phyloP scores from a whole-genome alignment of 2,888 invertebrate genomes.

The Pterostichus niger region DNA sequence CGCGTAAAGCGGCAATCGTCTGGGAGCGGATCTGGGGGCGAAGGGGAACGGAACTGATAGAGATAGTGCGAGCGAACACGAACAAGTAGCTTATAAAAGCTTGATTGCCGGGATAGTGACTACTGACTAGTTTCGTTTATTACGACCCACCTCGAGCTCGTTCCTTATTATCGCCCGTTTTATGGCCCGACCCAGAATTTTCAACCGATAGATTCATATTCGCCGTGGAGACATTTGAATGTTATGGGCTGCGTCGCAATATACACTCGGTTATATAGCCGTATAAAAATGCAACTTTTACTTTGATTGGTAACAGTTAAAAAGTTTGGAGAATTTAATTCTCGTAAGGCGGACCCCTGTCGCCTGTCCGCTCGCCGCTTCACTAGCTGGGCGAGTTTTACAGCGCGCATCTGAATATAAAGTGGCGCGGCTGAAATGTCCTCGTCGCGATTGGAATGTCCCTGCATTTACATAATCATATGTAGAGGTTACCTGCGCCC shows the following conservation, averaged over 20 bases:
- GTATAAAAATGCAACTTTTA: conserved; percentile 74
- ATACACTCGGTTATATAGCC: conserved; percentile 72
- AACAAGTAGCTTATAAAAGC: conserved; percentile 74
- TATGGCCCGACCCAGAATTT: conserved; percentile 72
- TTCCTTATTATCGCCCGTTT: conserved; percentile 73
- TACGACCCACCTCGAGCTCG: conserved; percentile 73
- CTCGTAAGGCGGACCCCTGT: conserved; percentile 62
- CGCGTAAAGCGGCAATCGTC: conserved; percentile 56
- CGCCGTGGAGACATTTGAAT: conserved; percentile 71
- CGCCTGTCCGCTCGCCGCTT: conserved; percentile 68
- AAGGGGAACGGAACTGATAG: neutral
- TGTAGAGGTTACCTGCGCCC: conserved; percentile 71
- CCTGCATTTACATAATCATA: conserved; percentile 73
- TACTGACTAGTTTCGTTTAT: conserved; percentile 73
- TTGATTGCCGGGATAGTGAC: conserved; percentile 70
- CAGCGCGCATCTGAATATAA: conserved; percentile 74
- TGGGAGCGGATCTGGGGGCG: neutral
- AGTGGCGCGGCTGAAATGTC: conserved; percentile 70
- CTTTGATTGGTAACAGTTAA: conserved; percentile 74
- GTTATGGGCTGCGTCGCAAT: conserved; percentile 70
- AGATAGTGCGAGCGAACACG: conserved; percentile 39
- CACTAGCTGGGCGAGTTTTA: conserved; percentile 70
- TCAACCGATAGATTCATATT: conserved; percentile 72
- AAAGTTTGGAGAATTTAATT: conserved; percentile 73
- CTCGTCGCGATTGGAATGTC: conserved; percentile 68